Conservation (phyloP, 2,888 invertebrate genomes). For the Allophyes oxyacanthae region DNA sequence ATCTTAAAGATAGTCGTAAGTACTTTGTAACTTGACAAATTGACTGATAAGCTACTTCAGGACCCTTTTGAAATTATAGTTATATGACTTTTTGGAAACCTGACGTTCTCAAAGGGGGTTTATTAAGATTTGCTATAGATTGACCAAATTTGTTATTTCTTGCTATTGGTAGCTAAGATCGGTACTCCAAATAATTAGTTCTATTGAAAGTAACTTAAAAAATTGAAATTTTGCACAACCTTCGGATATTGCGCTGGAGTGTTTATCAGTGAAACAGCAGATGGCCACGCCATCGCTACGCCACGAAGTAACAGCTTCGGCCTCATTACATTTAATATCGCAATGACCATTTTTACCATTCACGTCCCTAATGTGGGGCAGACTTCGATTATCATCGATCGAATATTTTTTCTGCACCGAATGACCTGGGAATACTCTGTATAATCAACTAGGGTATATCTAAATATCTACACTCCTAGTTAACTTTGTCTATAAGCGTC, state of each 20-base stretch:
- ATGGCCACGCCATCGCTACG: slow-evolving; percentile 2
- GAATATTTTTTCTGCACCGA: slow-evolving; percentile 20
- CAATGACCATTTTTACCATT: slow-evolving; percentile 36
- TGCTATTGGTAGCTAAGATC: not conserved
- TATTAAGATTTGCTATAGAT: too few species aligned
- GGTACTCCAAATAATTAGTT: slow-evolving; percentile 20
- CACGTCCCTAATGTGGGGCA: slow-evolving; percentile 18
- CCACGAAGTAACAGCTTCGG: slow-evolving; percentile 21
- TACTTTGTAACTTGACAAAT: slow-evolving; percentile 15
- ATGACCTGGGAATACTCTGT: not conserved
- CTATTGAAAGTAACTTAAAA: slow-evolving; percentile 20
- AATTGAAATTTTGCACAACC: slow-evolving; percentile 20
- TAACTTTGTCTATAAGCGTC: too few species aligned
- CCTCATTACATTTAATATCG: slow-evolving; percentile 37
- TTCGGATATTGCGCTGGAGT: slow-evolving; percentile 19
- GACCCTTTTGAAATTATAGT: not conserved
- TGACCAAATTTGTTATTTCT: too few species aligned
- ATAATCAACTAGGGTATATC: too few species aligned
- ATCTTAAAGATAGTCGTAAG: slow-evolving; percentile 4
- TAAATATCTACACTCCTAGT: too few species aligned
- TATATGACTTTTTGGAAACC: too few species aligned
- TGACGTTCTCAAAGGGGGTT: too few species aligned
- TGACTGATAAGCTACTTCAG: slow-evolving; percentile 6
- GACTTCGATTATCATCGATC: slow-evolving; percentile 37
- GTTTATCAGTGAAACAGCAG: slow-evolving; percentile 11